Base-by-base conservation (phyloP, 2,113 vertebrate genomes). In the Propithecus coquereli region DNA sequence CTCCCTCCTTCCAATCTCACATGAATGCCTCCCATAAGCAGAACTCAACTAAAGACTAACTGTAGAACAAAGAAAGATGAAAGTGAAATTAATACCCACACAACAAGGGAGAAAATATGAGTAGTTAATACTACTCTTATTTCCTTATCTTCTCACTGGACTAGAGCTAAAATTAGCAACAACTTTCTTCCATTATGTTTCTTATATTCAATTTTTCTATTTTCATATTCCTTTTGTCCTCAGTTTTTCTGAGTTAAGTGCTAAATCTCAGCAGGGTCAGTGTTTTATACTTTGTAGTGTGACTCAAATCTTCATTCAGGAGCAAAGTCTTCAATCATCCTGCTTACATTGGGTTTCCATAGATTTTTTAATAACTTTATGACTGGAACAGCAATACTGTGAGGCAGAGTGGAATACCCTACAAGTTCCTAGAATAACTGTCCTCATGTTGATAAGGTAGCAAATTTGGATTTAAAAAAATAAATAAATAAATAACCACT, bases 351-450 rank as follows among this genome's bases (percentile, higher is more conserved):
- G 23, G 30, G 11, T 61, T 87, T 13, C 14, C 47, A 18, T 23
- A 61, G 12, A 81, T 95, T 85, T 95, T 92, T 73, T 6, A 87
- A 68, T 81, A 95, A 85, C 25, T 86, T 84, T 87, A 68, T 90
- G 8, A 68, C 4, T 63, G 3, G 34, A 83, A 27, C 40, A n/a
- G 16, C 10, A 52, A 20, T 57, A 57, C 10, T 71, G 8, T 59
- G 8, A 59, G 5, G 9, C n/a, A 34, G 6, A 83, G 10, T 0
- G 73, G n/a, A 73, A 40, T 59, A 71, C 10, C 2, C 2, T 22
- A 43, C 16, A 34, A 77, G 0, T 63, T 86, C 3, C 27, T 30
- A 1, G 1, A 8, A 57, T 74, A 76, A 65, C 17, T 16, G 16
- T 74, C 17, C 16, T 84, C 40, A 96, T 1, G 23, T 18, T 4